These are phyloP conservation scores for Cavia aperea DNA, from an alignment of 2,113 vertebrate species.

Conservation along the genomic window DNA sequence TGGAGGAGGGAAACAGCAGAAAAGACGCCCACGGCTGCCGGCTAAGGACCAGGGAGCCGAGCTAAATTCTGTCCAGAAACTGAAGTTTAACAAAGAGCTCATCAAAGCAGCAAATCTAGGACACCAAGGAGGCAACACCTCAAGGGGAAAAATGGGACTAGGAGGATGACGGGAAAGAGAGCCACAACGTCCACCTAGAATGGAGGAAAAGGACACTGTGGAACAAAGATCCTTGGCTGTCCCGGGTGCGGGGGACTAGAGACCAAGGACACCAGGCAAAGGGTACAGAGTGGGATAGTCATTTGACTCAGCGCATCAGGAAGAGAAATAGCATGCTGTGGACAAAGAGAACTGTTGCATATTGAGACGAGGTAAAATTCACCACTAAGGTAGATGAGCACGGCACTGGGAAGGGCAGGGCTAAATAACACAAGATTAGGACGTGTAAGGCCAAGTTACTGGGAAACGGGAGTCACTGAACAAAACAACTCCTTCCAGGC, in stretches of 20 bases:
- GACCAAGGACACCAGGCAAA: background rate
- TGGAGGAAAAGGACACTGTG: rapidly evolving
- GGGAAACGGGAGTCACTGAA: background rate
- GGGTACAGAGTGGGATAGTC: background rate
- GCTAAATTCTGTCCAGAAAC: background rate
- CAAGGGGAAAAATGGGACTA: background rate
- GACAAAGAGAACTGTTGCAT: background rate
- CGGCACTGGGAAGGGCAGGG: rapidly evolving
- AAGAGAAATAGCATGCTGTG: background rate
- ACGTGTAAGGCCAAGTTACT: background rate
- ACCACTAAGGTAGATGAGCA: background rate
- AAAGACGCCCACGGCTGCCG: background rate
- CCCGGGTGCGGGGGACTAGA: rapidly evolving
- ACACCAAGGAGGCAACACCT: background rate
- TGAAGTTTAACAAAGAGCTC: background rate
- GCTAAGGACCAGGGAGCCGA: background rate
- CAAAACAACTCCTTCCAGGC: background rate
- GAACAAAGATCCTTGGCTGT: background rate
- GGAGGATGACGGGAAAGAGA: background rate
- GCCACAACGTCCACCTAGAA: background rate
- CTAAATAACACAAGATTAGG: background rate
- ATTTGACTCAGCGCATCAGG: background rate
- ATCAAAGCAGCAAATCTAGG: background rate
- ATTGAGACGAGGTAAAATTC: background rate
- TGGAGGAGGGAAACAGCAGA: background rate